These are phyloP conservation scores for Callochromis pleurospilus DNA, from an alignment of 2,113 vertebrate genomes.

Conservation along the genomic window DNA sequence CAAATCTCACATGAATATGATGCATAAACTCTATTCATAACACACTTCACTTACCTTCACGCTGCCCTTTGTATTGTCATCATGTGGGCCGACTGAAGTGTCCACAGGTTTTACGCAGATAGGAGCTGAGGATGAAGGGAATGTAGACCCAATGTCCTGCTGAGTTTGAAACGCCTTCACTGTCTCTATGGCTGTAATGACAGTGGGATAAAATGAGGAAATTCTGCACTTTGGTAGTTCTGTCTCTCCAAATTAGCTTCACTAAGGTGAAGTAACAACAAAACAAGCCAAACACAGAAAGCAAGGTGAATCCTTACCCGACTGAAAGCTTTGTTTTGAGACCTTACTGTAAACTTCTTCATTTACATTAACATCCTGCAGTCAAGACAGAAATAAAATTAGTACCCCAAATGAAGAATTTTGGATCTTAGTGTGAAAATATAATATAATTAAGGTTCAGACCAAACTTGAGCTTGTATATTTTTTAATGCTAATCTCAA, in stretches of 20 bases:
- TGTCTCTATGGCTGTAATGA: background rate
- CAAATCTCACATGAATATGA: background rate
- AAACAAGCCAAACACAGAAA: background rate
- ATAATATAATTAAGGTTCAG: background rate
- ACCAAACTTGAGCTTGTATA: background rate
- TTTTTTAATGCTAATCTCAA: background rate
- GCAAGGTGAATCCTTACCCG: background rate
- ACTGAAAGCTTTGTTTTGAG: background rate
- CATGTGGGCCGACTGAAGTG: background rate
- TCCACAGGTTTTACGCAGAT: background rate
- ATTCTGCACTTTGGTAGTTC: background rate
- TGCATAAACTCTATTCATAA: background rate
- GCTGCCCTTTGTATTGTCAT: background rate
- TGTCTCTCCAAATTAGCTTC: background rate
- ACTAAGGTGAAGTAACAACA: background rate
- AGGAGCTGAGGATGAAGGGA: background rate
- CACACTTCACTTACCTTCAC: background rate
- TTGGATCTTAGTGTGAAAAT: background rate
- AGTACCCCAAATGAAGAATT: background rate
- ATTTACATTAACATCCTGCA: constrained; percentile 21
- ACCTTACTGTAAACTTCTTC: background rate
- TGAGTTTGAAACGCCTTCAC: background rate
- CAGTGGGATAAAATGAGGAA: background rate
- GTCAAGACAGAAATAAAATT: background rate
- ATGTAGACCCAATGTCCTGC: rapidly evolving